phyloP scores from a whole-genome alignment of 2,797 vertebrate species.

The Linurgus olivaceus region DNA sequence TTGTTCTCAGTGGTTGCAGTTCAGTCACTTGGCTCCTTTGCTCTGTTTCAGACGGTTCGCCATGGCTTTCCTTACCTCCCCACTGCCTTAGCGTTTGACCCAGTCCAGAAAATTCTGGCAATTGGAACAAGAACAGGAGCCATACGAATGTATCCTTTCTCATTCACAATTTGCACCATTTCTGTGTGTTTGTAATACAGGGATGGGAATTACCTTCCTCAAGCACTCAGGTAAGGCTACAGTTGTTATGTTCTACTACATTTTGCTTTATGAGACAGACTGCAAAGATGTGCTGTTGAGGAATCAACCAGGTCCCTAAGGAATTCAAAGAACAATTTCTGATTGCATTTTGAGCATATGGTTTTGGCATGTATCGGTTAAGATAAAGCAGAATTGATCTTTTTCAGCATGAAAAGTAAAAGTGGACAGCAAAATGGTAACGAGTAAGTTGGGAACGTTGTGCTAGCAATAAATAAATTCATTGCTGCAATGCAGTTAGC shows the following conservation, averaged over 20 bases:
- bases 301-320: background rate
- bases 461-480: background rate
- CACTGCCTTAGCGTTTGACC: constrained; percentile 93
- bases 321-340: background rate
- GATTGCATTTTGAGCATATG: background rate
- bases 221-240: constrained; percentile 53
- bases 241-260: background rate
- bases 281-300: background rate
- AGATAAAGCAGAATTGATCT: background rate
- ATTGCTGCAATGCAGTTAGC: background rate
- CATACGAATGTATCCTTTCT: constrained; percentile 97
- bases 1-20: background rate
- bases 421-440: background rate
- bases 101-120: constrained; percentile 96
- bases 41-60: constrained; percentile 89
- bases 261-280: background rate
- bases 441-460: background rate
- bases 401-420: background rate
- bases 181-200: background rate
- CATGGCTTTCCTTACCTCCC: constrained; percentile 97
- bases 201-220: background rate
- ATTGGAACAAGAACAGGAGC: constrained; percentile 92
- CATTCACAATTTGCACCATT: constrained; percentile 12
- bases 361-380: background rate
- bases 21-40: background rate